Evolutionary conservation across 2,888 invertebrate species (phyloP), one percentile per base, ranked within the genome.

Genomic region (Himalopsyche japonica): DNA sequence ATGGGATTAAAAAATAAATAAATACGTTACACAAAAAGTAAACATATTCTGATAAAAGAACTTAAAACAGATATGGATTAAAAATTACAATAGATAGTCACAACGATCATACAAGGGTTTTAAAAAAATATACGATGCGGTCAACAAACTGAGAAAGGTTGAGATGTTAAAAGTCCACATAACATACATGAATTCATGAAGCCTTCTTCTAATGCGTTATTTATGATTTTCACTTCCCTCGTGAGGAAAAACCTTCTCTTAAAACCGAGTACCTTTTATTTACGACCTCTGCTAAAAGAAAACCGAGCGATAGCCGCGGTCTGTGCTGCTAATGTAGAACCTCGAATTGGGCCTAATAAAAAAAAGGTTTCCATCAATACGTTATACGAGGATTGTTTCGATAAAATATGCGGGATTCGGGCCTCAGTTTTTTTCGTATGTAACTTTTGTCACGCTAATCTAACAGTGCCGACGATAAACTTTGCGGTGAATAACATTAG

Each of bases 321-420:
- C 3, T 27, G 70, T 15, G 27, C 70, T 30, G 70, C 27, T 70
- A 70, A 70, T 70, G 70, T 30, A 70, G 24, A 70, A 7, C 70
- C 30, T 70, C 70, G 70, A 70, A 70, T 70, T 70, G 70, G 70
- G 30, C 24, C 70, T 70, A 70, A 70, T 70, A 70, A 70, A 70
- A 79, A 81, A 85, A 84, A 84, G 77, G 77, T 82, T 81, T 84
- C 80, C 80, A 82, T 83, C 85, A 82, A 86, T 82, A 84, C 78
- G 37, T 82, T 82, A 80, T 76, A 49, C 70, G 78, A 76, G 80
- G 37, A 57, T 80, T 47, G 82, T 81, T 76, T 85, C 81, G 78
- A 34, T 84, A 82, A 84, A 81, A 49, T 83, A 82, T 82, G 81
- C 86, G 80, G 84, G 83, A 81, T 80, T 43, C 43, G 47, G 43